Evolutionary conservation across 2,113 vertebrate species (phyloP), one percentile per base, ranked within the genome.

Genomic region (Ptilorrhoa leucosticta): DNA sequence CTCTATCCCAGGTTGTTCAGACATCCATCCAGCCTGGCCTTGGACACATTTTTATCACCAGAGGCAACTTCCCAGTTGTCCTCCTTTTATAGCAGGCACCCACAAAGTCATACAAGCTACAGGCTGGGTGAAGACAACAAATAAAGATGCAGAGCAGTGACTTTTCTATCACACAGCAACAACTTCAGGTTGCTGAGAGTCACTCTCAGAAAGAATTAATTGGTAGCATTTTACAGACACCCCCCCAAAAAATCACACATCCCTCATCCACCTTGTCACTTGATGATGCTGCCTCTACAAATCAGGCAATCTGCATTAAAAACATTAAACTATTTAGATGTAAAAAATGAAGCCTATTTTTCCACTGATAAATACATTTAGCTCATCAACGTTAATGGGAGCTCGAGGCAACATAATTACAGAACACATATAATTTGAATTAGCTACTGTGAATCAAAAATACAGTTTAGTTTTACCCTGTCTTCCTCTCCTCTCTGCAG

Each of bases 341-440:
- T 61, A 85, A 44, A 92, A 96, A 95, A 37, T 13, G 70, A 44
- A 82, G 47, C 30, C 24, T 86, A 44, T 83, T 86, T 44, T 90
- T 86, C 56, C 85, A 68, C 54, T 70, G 66, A 83, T 85, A 95
- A 94, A 88, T 88, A 57, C 35, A 65, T 86, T 93, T 93, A 91
- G 33, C 79, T 93, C 63, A 85, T 85, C 83, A 93, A 51, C 64
- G 71, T 45, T 88, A 90, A 89, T 40, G 83, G 40, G 39, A 94
- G 30, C 69, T 89, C 30, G 31, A 94, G 76, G 51, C 51, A 90
- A 80, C 68, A 37, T 72, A 92, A 91, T 94, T 70, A 90, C 28
- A 94, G 80, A 83, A 90, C 35, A 78, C 30, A 69, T 13, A 54
- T 88, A 72, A 93, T 94, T 77, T 77, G 79, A 50, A 81, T 94